Percentiles rank a stretch among this genome's conserved stretches.
Conservation (phyloP, 1,140 invertebrate genomes). For the Musca domestica region DNA sequence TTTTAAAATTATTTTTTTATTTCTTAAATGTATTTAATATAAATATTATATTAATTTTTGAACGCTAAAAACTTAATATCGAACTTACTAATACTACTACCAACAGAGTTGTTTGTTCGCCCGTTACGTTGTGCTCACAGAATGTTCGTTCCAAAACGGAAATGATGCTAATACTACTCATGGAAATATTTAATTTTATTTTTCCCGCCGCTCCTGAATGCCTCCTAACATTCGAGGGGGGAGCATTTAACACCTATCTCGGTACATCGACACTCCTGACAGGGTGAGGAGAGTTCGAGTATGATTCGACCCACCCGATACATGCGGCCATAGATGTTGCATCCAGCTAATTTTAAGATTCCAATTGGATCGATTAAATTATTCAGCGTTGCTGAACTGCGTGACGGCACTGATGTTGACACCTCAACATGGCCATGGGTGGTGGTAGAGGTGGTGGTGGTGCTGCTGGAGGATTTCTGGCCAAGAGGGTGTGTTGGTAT, state of each 20-base stretch:
- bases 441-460: slow-evolving; percentile 1
- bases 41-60: slow-evolving; percentile 16
- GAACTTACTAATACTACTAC: neutral
- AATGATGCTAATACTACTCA: neutral
- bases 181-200: neutral
- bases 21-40: neutral
- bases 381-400: slow-evolving; percentile 16
- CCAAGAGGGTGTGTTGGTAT: neutral
- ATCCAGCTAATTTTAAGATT: slow-evolving; percentile 79
- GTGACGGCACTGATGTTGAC: neutral
- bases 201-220: neutral
- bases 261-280: slow-evolving; percentile 82
- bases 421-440: neutral
- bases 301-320: slow-evolving; percentile 82
- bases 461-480: slow-evolving; percentile 3
- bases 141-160: too few species aligned
- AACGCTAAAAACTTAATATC: neutral
- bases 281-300: slow-evolving; percentile 76
- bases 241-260: slow-evolving; percentile 83
- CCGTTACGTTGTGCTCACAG: too few species aligned
- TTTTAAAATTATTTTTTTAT: neutral
- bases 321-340: slow-evolving; percentile 90
- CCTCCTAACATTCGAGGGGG: slow-evolving; percentile 62
- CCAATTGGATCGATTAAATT: slow-evolving; percentile 45
- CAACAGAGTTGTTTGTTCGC: neutral